Base-by-base conservation (phyloP, 2,113 vertebrate species). In the Rynchops niger region DNA sequence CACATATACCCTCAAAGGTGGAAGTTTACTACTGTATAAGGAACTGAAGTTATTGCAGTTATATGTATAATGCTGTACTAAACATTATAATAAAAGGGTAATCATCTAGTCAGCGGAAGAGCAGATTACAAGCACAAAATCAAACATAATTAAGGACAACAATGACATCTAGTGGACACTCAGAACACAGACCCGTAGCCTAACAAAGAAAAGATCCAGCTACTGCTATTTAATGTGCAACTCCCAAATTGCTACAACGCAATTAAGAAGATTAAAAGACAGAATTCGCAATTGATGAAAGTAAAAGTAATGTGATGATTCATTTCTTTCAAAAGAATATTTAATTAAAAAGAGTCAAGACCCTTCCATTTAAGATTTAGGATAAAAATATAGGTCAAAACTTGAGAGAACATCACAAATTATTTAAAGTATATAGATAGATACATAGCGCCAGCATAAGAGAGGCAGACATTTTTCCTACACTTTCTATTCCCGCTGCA, bases 121-220 rank as follows among this genome's bases (percentile, higher is more conserved):
- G 36, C 6, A 77, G n/a, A 40, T 18, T 4, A 5, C 15, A 61
- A 40, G n/a, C n/a, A 42, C 21, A 72, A 65, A 91, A 53, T 19
- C 71, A 27, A 55, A 65, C 27, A 4, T 94, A 36, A 91, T 90
- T 95, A 96, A 95, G 86, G 92, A 69, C 96, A 98, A 98, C 79
- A 93, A 12, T 97, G 98, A 98, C 98, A 98, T 97, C 98, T 98
- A 97, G 98, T 92, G 98, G 98, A 74, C 66, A 91, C 30, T 92
- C 32, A 7, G 43, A 66, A 95, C 77, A 96, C 40, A 72, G 36
- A 62, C 26, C 42, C 4, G 0, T 2, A 83, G 36, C 30, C 29
- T 11, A 65, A 49, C 17, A 12, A 16, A 17, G 7, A 49, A 45
- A 50, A 53, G 11, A 34, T 50, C 17, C 55, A 7, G 29, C 4